Conservation (phyloP, 2,888 invertebrate genomes). For the Himalopsyche anomala region DNA sequence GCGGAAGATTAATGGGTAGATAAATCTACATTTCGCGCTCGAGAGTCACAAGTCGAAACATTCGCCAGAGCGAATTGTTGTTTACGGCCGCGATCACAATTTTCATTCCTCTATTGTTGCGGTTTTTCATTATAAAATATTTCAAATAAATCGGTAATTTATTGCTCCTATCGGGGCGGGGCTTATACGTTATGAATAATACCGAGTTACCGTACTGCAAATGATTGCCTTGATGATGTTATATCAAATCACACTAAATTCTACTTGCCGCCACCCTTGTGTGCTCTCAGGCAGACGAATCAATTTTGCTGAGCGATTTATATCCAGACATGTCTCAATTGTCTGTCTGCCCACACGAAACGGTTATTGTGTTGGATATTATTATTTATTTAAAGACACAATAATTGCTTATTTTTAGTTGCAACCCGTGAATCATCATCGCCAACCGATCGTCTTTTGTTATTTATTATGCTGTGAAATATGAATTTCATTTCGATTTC, state of each 20-base stretch:
- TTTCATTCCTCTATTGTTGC: slow-evolving; percentile 12
- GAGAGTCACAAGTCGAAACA: slow-evolving; percentile 5
- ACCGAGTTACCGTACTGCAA: too few relatives aligned
- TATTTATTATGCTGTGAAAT: neutral
- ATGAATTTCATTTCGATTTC: neutral
- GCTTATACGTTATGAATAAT: neutral
- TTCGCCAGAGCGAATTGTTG: neutral
- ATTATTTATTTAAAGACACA: slow-evolving; percentile 22
- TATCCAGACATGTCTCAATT: slow-evolving; percentile 34
- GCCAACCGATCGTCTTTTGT: neutral
- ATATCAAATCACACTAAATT: neutral
- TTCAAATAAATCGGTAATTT: neutral
- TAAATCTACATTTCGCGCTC: slow-evolving; percentile 12
- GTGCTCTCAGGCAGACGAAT: neutral
- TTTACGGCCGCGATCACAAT: slow-evolving; percentile 16
- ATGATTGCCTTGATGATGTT: neutral
- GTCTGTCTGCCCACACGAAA: slow-evolving; percentile 20
- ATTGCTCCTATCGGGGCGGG: neutral
- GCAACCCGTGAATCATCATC: neutral
- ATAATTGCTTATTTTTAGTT: neutral
- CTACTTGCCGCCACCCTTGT: slow-evolving; percentile 20
- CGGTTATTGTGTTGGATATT: neutral
- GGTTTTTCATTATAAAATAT: slow-evolving; percentile 1
- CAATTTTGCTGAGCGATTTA: slow-evolving; percentile 5
- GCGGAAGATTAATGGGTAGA: slow-evolving; percentile 27